Conservation (phyloP, 2,113 vertebrate species). For the Tetraodon nigroviridis region DNA sequence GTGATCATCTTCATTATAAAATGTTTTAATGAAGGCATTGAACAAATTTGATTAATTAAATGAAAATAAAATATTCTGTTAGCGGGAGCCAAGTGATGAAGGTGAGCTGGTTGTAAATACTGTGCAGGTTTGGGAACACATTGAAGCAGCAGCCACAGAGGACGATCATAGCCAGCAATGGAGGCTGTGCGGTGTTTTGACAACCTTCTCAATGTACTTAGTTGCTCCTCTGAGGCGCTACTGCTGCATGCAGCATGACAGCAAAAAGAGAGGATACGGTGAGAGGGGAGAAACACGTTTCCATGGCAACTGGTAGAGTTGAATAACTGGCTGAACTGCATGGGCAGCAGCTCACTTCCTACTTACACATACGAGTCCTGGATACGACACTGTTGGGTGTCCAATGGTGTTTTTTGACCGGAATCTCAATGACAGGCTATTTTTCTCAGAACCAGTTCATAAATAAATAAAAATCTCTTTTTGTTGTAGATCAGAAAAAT, state of each 20-base stretch:
- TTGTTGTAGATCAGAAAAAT: neutral
- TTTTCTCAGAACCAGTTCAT: no score
- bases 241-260: slow-evolving; percentile 26
- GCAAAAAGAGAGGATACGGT: slow-evolving; percentile 15
- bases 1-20: no score
- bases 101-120: neutral
- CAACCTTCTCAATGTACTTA: slow-evolving; percentile 49
- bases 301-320: slow-evolving; percentile 69
- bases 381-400: slow-evolving; percentile 15
- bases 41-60: no score
- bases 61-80: neutral
- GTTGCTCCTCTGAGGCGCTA: slow-evolving; percentile 38
- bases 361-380: slow-evolving; percentile 40
- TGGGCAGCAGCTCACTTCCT: slow-evolving; percentile 60
- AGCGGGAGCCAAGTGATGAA: neutral
- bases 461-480: neutral
- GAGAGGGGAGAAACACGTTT: slow-evolving; percentile 60
- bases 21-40: no score
- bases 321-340: slow-evolving; percentile 66
- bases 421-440: neutral
- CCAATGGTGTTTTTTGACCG: slow-evolving; percentile 6
- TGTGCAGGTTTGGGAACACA: neutral
- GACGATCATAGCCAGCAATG: slow-evolving; percentile 26
- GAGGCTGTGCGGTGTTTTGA: slow-evolving; percentile 39
- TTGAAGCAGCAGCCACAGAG: slow-evolving; percentile 7